These are phyloP conservation scores for Hippocampus comes DNA, from an alignment of 2,113 vertebrate species.

Conservation along the genomic window DNA sequence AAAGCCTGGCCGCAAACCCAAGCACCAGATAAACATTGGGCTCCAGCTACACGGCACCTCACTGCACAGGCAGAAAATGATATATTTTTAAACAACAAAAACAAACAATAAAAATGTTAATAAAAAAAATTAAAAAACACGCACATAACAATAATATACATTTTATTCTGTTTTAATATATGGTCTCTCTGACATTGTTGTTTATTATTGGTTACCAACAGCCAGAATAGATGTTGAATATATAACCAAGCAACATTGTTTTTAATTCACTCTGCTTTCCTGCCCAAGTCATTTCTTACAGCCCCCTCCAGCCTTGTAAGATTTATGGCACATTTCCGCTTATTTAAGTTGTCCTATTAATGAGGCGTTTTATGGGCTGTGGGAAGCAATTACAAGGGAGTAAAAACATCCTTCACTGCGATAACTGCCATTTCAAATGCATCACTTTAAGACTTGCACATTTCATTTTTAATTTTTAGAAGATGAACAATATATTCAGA, in stretches of 20 bases:
- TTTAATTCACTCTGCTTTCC: neutral
- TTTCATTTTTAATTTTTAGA: neutral
- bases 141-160: neutral
- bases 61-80: no score
- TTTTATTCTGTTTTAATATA: neutral
- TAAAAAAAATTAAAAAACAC: neutral
- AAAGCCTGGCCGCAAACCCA: slow-evolving; percentile 54
- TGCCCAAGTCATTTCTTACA: no score
- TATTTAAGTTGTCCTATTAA: slow-evolving; percentile 54
- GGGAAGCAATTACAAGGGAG: slow-evolving; percentile 49
- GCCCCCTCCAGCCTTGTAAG: slow-evolving; percentile 5
- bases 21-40: slow-evolving; percentile 53
- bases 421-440: slow-evolving; percentile 46
- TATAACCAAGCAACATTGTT: neutral
- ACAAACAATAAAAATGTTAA: no score
- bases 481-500: neutral
- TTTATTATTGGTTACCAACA: no score
- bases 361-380: slow-evolving; percentile 40
- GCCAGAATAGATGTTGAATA: no score
- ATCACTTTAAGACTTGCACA: neutral
- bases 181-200: no score
- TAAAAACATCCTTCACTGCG: slow-evolving; percentile 43
- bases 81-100: no score
- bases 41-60: slow-evolving; percentile 6
- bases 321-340: slow-evolving; percentile 32